Base-by-base conservation (phyloP, 2,888 invertebrate species). In the Orthonychiurus folsomi region DNA sequence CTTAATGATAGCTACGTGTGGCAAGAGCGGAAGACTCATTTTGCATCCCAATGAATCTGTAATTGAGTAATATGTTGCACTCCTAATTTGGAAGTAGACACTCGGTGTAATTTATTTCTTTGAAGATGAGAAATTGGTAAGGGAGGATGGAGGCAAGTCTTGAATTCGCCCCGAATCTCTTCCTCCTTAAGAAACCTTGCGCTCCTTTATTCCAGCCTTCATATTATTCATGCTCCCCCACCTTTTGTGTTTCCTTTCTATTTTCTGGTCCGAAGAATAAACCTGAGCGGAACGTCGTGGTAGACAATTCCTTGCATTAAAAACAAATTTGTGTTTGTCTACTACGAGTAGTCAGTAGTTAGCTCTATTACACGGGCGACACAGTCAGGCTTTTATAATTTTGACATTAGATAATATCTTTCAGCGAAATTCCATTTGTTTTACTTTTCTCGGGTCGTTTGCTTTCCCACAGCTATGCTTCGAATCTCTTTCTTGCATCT, bases 21-120 rank as follows among this genome's bases (percentile, higher is more conserved):
- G 61, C 25, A 56, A 56, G 54, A 37, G 48, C 60, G 61, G n/a
- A 56, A 57, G 57, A 53, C 63, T 61, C 66, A 65, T 65, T 67
- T 62, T 57, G 56, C 53, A 59, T 58, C 57, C 60, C 59, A 65
- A 67, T 63, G 62, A 61, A 48, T 58, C 52, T 18, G 54, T 61
- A 63, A 63, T 65, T 65, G 60, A 60, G 63, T 67, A 54, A 60
- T 67, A 63, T 53, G 27, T 28, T 60, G 26, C 53, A 26, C 37
- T 59, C 23, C 50, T 48, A 48, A 48, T 59, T 50, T 59, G 23
- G 24, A 48, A 20, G 15, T 20, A 26, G 50, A 48, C 59, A 59
- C 50, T 48, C n/a, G 48, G 21, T 5, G 24, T 23, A 23, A 23
- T 52, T 52, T 52, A 52, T 52, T 52, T 20, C 52, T 21, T 23